These are phyloP conservation scores for Cichladusa arquata DNA, from an alignment of 2,113 vertebrate genomes.

Conservation along the genomic window DNA sequence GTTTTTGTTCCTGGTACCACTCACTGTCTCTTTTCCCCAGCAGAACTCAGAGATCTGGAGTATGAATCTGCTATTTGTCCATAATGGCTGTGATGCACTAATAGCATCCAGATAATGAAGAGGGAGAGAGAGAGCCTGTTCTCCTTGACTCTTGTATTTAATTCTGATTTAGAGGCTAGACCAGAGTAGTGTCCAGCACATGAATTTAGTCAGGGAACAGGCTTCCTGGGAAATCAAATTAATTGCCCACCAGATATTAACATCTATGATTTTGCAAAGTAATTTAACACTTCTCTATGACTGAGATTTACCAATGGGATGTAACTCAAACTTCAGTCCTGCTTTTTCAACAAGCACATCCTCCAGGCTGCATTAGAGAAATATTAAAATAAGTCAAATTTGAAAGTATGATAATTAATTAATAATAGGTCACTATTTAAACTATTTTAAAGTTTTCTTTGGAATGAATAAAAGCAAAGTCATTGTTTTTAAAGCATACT, in stretches of 20 bases:
- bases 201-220: not conserved
- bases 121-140: not conserved
- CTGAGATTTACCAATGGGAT: not conserved
- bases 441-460: not conserved
- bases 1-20: not conserved
- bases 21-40: not conserved
- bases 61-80: rapidly evolving
- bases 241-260: not conserved
- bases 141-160: not conserved
- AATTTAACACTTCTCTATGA: not conserved
- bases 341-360: not conserved
- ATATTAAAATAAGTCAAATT: not conserved
- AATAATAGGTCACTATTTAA: not conserved
- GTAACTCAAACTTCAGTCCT: not conserved
- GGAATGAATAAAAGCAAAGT: not conserved
- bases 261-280: not conserved
- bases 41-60: not conserved
- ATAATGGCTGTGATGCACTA: not conserved
- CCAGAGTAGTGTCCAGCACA: not conserved
- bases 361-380: not conserved
- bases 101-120: not conserved
- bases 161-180: not conserved
- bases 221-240: not conserved
- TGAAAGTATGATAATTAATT: not conserved
- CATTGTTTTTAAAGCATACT: not conserved